Base-by-base conservation (phyloP, 1,140 invertebrate genomes). In the Drosophila burlai region DNA sequence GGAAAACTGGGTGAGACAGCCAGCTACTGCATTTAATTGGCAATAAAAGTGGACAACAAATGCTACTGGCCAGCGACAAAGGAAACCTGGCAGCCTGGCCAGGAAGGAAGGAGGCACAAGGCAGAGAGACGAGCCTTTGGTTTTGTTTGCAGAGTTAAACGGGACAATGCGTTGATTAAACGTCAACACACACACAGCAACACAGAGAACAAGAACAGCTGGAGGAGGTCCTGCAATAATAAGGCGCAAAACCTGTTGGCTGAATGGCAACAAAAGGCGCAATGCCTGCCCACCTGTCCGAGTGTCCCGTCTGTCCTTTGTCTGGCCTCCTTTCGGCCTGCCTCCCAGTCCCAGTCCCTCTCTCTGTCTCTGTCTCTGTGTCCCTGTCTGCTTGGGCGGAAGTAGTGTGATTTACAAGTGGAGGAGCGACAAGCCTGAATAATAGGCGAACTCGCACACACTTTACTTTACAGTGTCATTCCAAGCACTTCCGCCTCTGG, bases 361-460 rank as follows among this genome's bases (percentile, higher is more conserved):
- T 0, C n/a, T 36, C 24, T 52, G 49, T 50, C n/a, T 38, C 52
- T 38, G 52, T 2, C n/a, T 36, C 24, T 52, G 49, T 52, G 49
- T 29, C 8, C 26, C 18, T 24, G 64, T 63, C 64, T 49, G 54
- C 58, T 31, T 77, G 47, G 58, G 73, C 74, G 81, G 81, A 87
- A 87, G 84, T 89, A 89, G 84, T 87, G 84, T 84, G 84, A 87
- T 89, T 87, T 89, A 87, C 84, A 81, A 81, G 84, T 63, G 78
- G 66, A 62, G 45, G 31, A 65, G 57, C 58, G 69, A 57, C 72
- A 45, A 57, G 60, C 80, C 80, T 72, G 74, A 72, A 85, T 85
- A 85, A 85, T 85, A 77, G 81, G 79, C 76, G 63, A 67, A 21
- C 47, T 54, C 42, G 47, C 36, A 40, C 36, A 40, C 60, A 50